These are phyloP conservation scores for Microctonus aethiopoides DNA, from an alignment of 2,888 invertebrate genomes.

Conservation along the genomic window DNA sequence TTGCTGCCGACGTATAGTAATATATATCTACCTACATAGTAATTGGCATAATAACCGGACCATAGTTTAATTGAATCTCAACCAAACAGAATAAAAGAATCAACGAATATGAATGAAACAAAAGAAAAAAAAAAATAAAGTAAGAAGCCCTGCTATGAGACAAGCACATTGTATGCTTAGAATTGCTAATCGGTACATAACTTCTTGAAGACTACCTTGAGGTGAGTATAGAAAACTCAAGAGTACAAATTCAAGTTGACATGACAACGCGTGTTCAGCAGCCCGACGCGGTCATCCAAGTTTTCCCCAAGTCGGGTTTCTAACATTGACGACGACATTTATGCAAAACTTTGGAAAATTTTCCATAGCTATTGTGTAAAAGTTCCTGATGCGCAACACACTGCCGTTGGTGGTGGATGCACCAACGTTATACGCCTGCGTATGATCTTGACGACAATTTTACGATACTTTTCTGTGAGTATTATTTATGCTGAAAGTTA, in stretches of 20 bases:
- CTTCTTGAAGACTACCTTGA: conserved; percentile 2
- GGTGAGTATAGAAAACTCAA: conserved; percentile 3
- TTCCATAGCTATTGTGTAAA: conserved; percentile 42
- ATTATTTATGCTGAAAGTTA: conserved; percentile 46
- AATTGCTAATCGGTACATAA: conserved; percentile 33
- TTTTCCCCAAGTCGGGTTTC: neutral
- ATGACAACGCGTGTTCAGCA: conserved; percentile 19
- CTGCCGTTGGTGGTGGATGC: neutral
- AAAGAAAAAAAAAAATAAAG: conserved; percentile 20
- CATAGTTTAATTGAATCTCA: conserved; percentile 14
- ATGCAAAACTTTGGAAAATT: conserved; percentile 16
- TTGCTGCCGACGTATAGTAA: neutral
- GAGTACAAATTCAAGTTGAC: conserved; percentile 14
- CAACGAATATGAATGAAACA: conserved; percentile 17
- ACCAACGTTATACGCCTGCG: conserved; percentile 10
- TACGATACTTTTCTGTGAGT: conserved; percentile 31
- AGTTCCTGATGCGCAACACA: conserved; percentile 43
- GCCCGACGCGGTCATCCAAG: neutral
- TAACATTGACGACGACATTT: conserved; percentile 9
- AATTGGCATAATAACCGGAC: conserved; percentile 22
- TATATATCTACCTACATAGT: conserved; percentile 3
- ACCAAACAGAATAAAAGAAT: neutral
- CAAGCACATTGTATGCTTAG: conserved; percentile 24
- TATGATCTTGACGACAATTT: conserved; percentile 29
- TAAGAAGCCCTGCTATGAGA: conserved; percentile 5